Evolutionary conservation across 92 coral and sea anemone genomes (phyloP).

Genomic region (Muricea muricata): DNA sequence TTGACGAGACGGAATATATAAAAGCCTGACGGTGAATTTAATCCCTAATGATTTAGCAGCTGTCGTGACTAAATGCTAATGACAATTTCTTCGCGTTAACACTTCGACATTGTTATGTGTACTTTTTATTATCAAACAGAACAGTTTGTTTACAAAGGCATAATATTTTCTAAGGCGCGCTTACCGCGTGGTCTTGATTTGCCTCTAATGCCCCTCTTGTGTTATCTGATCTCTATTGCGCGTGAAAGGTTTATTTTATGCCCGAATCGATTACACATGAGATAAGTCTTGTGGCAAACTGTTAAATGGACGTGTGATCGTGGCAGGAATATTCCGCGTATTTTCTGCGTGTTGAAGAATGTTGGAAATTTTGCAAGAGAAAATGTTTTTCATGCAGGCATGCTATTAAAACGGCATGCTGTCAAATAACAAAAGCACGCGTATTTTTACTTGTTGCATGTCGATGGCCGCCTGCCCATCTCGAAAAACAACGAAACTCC

Average conservation of each 20-base stretch:
- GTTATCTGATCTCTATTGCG: slow-evolving; percentile 32
- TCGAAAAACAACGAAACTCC: neutral
- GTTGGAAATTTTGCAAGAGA: neutral
- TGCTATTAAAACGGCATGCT: neutral
- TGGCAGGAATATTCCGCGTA: neutral
- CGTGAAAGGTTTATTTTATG: neutral
- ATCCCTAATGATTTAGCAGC: slow-evolving; percentile 12
- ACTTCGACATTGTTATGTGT: neutral
- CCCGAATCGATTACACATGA: neutral
- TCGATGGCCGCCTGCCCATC: neutral
- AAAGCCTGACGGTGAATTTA: neutral
- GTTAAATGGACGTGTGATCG: neutral
- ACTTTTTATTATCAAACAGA: neutral
- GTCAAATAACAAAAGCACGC: slow-evolving; percentile 20
- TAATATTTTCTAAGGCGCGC: neutral
- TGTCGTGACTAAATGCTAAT: slow-evolving; percentile 23
- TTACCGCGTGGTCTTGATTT: slow-evolving; percentile 13
- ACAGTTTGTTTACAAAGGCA: slow-evolving; percentile 27
- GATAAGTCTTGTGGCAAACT: neutral
- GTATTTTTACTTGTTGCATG: neutral
- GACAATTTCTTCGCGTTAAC: slow-evolving; percentile 35
- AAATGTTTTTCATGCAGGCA: neutral
- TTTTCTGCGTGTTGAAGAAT: neutral
- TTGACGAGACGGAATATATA: neutral
- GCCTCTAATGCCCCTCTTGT: neutral